Evolutionary conservation across 2,888 invertebrate species (phyloP), one percentile per base, ranked within the genome.

Genomic region (Aleiodes alternator): DNA sequence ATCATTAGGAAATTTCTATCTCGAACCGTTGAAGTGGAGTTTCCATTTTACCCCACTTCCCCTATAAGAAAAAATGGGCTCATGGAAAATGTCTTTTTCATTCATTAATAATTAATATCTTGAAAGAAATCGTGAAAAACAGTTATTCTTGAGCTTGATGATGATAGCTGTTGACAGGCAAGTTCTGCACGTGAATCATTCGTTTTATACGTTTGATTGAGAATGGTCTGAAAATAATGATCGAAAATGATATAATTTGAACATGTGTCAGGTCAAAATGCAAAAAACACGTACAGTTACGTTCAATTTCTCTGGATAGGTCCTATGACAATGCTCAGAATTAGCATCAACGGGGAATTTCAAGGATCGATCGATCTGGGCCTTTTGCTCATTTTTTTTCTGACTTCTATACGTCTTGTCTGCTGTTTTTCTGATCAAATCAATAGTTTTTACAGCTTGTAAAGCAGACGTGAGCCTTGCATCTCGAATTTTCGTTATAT

Each of bases 351-450:
- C 14, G 0, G 83, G 84, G 71, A 84, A 85, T 8, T 68, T 43
- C 4, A 84, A 73, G 4, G 81, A 73, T 12, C 38, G 66, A 31
- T 84, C 80, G 5, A 84, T 76, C 51, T 82, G 80, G 34, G 56
- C 55, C 4, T 72, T 80, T 70, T 87, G 86, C 11, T 75, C 71
- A 16, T 76, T 70, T 71, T 88, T 90, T 64, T 83, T 82, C 29
- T 80, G 75, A 9, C 87, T 76, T 79, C 87, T 82, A 76, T 91
- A 90, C 57, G 86, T 82, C 61, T 82, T 80, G 72, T 90, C 87
- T 0, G 90, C 88, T 34, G 90, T 89, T 78, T 90, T 85, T 3
- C 90, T 88, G 48, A 90, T 82, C 53, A 87, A 90, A 75, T 87
- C 87, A 50, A 91, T 78, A 73, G 90, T 87, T 14, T 83, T 50